phyloP scores from a whole-genome alignment of 2,797 vertebrate genomes.

The Enteromius argenteus region DNA sequence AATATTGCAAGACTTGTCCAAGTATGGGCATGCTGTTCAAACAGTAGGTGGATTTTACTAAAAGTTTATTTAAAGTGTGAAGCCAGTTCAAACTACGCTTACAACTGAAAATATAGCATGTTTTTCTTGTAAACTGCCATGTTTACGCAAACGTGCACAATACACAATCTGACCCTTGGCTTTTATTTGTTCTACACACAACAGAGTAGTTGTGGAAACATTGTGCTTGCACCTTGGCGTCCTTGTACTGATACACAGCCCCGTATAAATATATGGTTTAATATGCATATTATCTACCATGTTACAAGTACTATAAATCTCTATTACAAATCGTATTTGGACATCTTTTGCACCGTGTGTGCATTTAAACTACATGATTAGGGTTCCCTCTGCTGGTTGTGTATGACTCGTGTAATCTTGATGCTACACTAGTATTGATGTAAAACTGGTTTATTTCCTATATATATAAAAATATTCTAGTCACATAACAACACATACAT shows the following conservation, averaged over 20 bases:
- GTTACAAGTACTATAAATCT: background rate
- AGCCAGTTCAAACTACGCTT: background rate
- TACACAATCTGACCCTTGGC: background rate
- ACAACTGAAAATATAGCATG: background rate
- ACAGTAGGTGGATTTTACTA: background rate
- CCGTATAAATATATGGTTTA: background rate
- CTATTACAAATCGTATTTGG: background rate
- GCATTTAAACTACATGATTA: background rate
- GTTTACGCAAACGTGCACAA: background rate
- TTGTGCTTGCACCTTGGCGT: background rate
- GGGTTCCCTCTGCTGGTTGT: conserved; percentile 44
- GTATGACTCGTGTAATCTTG: background rate
- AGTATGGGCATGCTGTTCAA: conserved; percentile 27
- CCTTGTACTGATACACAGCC: background rate
- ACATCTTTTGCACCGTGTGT: background rate
- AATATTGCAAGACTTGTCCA: conserved; percentile 48
- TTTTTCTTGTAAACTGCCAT: conserved; percentile 16
- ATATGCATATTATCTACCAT: background rate
- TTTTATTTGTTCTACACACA: conserved; percentile 20
- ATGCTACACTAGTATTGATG: background rate
- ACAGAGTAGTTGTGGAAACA: background rate
- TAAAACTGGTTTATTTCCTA: background rate
- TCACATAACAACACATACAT: background rate
- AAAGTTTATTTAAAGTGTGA: conserved; percentile 17
- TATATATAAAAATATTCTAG: background rate